Base-by-base conservation (phyloP, 2,888 invertebrate genomes). In the Lepidocyrtinus sp. region DNA sequence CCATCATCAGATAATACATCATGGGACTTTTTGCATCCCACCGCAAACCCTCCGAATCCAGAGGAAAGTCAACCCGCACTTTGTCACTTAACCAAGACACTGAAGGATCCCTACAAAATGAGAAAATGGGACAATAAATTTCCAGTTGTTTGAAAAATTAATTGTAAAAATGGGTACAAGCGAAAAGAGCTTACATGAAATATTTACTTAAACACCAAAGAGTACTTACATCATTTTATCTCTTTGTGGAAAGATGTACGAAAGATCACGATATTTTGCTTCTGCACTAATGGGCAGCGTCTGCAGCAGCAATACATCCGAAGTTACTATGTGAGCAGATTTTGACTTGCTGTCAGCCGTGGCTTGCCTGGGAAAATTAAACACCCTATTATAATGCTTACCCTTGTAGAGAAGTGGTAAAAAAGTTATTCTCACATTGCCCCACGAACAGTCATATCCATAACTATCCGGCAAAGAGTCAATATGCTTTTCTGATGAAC, bases 401-500 rank as follows among this genome's bases (percentile, higher is more conserved):
- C 50, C 12, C 12, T 36, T 36, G 36, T 12, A 36, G 50, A 26
- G 19, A 70, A 26, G 45, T 1, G 59, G 19, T 62, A 36, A 63
- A 46, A 72, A 73, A 67, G 55, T 45, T 22, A 21, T 22, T 79
- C 12, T 80, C 70, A 80, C 80, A 65, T 75, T 75, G 80, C 80
- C 80, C 80, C 74, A 22, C 36, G 70, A 64, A 61, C 50, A 2
- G 74, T 71, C 64, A 80, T 70, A 2, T 75, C 63, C 15, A 19
- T 50, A 55, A 70, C 22, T 21, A 65, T 55, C 61, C 61, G 24
- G 12, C 55, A 65, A n/a, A 79, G 73, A 1, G 50, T 22, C 25
- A 63, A 19, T 1, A 82, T 46, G 55, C 71, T 76, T 36, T 73
- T 79, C 59, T 79, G 73, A 12, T 82, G 73, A 1, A 83, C 82